Evolutionary conservation across 1,140 invertebrate species (phyloP).

Genomic region (Musca vetustissima): DNA sequence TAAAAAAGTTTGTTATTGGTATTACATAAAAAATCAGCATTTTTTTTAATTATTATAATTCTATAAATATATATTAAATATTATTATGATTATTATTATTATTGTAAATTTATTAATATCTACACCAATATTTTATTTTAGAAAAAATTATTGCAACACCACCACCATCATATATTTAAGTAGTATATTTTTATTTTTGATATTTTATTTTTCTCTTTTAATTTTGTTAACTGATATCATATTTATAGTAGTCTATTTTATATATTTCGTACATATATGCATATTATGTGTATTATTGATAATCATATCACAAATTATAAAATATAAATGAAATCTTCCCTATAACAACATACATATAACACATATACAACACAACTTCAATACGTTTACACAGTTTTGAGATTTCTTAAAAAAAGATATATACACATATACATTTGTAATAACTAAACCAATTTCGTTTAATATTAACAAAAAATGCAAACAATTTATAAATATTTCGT

Average conservation of each 20-base stretch:
- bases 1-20: slow-evolving; percentile 7
- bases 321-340: neutral
- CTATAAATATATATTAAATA: neutral
- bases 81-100: neutral
- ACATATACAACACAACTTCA: neutral
- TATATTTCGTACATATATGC: too few relatives aligned
- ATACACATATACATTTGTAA: too few relatives aligned
- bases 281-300: neutral
- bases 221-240: neutral
- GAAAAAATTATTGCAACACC: neutral
- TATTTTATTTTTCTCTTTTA: neutral
- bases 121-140: slow-evolving; percentile 1
- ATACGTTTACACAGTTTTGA: too few relatives aligned
- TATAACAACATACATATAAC: neutral
- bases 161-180: neutral
- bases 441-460: too few relatives aligned
- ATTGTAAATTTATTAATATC: neutral
- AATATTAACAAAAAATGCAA: too few relatives aligned
- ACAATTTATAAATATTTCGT: too few relatives aligned
- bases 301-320: slow-evolving; percentile 9
- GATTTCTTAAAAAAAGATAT: too few relatives aligned
- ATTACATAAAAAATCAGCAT: slow-evolving; percentile 13
- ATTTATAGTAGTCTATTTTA: slow-evolving; percentile 6
- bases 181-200: slow-evolving; percentile 8
- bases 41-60: neutral